Evolutionary conservation across 2,797 vertebrate species (phyloP).

Genomic region (Neostethus bicornis): DNA sequence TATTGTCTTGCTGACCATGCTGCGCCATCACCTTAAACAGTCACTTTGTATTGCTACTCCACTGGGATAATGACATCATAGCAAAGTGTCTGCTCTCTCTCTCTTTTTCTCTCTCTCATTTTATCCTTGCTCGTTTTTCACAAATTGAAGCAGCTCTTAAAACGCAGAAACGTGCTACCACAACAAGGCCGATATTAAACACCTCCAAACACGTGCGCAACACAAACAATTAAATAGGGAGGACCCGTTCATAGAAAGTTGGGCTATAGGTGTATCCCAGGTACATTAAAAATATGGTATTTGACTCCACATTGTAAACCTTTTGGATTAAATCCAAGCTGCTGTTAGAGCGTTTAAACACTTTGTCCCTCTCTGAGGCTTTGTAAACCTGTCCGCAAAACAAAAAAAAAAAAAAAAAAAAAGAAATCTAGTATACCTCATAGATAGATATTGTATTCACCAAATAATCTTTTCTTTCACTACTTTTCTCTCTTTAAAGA

Average conservation of each 20-base stretch:
- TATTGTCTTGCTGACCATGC: constrained; percentile 67
- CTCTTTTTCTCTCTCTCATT: constrained; percentile 51
- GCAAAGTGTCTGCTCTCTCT: constrained; percentile 70
- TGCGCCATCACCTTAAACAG: constrained; percentile 78
- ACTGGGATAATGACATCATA: constrained; percentile 78
- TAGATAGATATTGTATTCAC: constrained; percentile 27
- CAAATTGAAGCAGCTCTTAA: constrained; percentile 77
- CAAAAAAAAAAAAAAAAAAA: too few species aligned
- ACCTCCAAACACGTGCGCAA: constrained; percentile 30
- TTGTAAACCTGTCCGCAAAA: constrained; percentile 63
- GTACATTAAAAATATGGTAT: constrained; percentile 63
- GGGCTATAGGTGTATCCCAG: constrained; percentile 27
- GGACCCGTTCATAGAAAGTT: constrained; percentile 28
- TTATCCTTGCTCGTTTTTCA: constrained; percentile 53
- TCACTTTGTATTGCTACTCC: constrained; percentile 73
- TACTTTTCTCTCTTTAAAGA: not conserved
- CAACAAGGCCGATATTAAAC: constrained; percentile 42
- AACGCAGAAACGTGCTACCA: constrained; percentile 85
- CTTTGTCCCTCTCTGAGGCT: constrained; percentile 59
- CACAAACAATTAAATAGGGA: constrained; percentile 21
- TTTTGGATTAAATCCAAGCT: constrained; percentile 50
- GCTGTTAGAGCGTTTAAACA: constrained; percentile 58
- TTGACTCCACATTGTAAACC: constrained; percentile 58
- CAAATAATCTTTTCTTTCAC: constrained; percentile 6
- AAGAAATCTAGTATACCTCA: constrained; percentile 60